phyloP scores from a whole-genome alignment of 1,140 invertebrate species.

The Drosophila asahinai region DNA sequence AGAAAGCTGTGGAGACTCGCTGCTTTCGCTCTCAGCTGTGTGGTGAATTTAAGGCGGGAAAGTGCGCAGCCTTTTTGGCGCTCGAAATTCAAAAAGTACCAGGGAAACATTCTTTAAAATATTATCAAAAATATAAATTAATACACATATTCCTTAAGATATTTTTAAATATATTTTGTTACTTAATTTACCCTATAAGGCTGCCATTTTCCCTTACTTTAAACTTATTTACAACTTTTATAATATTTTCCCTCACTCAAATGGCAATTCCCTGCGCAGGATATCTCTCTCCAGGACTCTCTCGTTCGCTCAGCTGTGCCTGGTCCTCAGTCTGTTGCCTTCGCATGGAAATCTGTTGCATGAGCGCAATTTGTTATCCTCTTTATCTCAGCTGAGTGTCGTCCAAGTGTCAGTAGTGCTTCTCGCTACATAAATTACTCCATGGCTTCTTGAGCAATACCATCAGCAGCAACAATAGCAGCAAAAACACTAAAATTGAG shows the following conservation, averaged over 20 bases:
- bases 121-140: background rate
- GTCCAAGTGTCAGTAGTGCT: constrained; percentile 74
- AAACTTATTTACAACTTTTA: too few species aligned
- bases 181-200: background rate
- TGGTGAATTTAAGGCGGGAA: constrained; percentile 54
- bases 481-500: constrained; percentile 50
- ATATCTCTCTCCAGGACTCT: constrained; percentile 7
- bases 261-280: constrained; percentile 36
- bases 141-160: background rate
- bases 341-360: constrained; percentile 81
- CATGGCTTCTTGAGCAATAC: constrained; percentile 59
- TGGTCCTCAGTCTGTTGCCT: constrained; percentile 21
- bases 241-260: background rate
- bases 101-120: background rate
- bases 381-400: constrained; percentile 81
- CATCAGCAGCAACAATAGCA: constrained; percentile 43
- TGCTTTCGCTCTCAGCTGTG: constrained; percentile 49
- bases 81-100: background rate
- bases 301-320: constrained; percentile 24
- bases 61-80: constrained; percentile 55
- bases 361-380: constrained; percentile 81
- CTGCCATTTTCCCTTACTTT: too few species aligned
- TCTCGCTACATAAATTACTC: constrained; percentile 81
- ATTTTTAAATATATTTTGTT: background rate
- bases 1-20: constrained; percentile 48